Percentiles rank a stretch among this genome's conserved stretches.
Evolutionary conservation across 2,797 vertebrate species (phyloP).

Genomic region (Malurus splendens): DNA sequence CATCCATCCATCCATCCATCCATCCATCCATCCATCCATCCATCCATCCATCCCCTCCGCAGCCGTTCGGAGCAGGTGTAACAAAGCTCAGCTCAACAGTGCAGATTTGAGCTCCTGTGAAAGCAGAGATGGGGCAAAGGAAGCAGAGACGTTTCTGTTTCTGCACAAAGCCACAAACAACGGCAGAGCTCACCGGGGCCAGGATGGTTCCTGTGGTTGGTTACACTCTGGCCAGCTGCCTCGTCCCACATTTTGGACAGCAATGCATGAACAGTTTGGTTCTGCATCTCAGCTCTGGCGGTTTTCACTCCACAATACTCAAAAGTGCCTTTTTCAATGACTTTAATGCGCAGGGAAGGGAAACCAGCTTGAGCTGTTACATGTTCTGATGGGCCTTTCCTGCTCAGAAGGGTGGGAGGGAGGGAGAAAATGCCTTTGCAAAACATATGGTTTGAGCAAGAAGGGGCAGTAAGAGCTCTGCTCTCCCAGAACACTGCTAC

Average conservation of each 20-base stretch:
- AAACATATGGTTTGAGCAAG: slow-evolving; percentile 26
- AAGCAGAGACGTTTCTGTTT: rapidly evolving
- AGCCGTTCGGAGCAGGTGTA: neutral
- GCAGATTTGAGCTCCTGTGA: neutral
- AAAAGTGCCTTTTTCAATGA: neutral
- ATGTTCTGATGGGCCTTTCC: neutral
- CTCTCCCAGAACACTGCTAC: neutral
- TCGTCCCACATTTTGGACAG: neutral
- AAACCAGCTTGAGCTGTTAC: neutral
- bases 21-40: too few relatives aligned
- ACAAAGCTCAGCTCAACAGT: rapidly evolving
- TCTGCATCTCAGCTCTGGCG: neutral
- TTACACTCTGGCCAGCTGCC: neutral
- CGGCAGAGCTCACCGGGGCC: rapidly evolving
- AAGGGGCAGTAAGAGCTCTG: neutral
- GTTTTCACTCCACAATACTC: neutral
- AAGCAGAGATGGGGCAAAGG: rapidly evolving
- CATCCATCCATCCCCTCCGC: neutral
- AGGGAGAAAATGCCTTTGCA: slow-evolving; percentile 6
- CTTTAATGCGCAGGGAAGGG: neutral
- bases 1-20: neutral
- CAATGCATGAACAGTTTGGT: rapidly evolving
- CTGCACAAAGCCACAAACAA: neutral
- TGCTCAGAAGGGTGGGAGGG: neutral
- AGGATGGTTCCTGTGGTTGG: rapidly evolving